Base-by-base conservation (phyloP, 2,113 vertebrate genomes). In the Lampris megalopsis region DNA sequence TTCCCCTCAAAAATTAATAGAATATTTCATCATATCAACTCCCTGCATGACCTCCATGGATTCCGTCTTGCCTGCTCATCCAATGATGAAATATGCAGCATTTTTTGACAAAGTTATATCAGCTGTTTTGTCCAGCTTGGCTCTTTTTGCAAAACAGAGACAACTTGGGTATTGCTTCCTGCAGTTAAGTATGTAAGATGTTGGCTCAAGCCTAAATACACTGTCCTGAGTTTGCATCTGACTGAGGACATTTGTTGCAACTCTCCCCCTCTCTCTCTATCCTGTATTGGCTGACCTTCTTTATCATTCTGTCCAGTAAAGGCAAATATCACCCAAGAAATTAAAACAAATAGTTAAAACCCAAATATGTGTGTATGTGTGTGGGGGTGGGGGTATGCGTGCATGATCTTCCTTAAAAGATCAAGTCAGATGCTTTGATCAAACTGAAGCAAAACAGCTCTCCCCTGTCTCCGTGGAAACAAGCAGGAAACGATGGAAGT, bases 401-500 rank as follows among this genome's bases (percentile, higher is more conserved):
- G 83, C 35, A 7, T 49, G 5, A 38, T 13, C 9, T 70, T 11
- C 36, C 11, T 58, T 43, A 70, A 70, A 49, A 58, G 37, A 82
- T 84, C 65, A 75, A 84, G 77, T 75, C 79, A 80, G 72, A 80
- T 35, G 24, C 63, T 83, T 68, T 87, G 77, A 83, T 86, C 76
- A 71, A 50, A 35, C 58, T 78, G 73, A 62, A 80, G 71, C 79
- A 79, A 83, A 82, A 77, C 69, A 62, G 79, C 88, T 89, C 83
- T 78, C 83, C 74, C 59, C 73, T 73, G 84, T 92, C 81, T 80
- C 90, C 87, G 90, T 89, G 87, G 90, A 80, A 89, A 91, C 90
- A 88, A 73, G 78, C 74, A 63, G 71, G 79, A 75, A 75, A 61
- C 58, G 67, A 82, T 78, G 68, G 65, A 83, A 66, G 54, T 24